Percentiles rank a stretch among this genome's conserved stretches.
These are phyloP conservation scores for Clinocottus analis DNA, from an alignment of 2,113 vertebrate genomes.

Conservation along the genomic window DNA sequence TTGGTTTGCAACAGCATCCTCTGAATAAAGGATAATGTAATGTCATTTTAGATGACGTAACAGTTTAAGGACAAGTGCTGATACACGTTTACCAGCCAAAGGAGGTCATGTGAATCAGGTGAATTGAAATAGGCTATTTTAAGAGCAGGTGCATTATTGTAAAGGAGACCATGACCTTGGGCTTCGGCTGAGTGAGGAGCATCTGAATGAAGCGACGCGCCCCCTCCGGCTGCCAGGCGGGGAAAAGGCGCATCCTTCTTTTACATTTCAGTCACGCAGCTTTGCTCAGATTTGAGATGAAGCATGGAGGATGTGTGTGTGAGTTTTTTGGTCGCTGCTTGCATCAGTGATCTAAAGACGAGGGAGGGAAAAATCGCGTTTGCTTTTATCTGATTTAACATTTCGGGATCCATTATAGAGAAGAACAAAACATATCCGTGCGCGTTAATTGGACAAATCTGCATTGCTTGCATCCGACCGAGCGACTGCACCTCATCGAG, in stretches of 20 bases:
- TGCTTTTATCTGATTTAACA: background rate
- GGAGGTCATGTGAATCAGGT: constrained; percentile 8
- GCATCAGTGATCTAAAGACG: background rate
- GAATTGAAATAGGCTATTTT: background rate
- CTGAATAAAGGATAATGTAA: background rate
- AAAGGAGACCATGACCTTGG: constrained; percentile 68
- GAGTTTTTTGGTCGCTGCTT: background rate
- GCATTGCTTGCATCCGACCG: constrained; percentile 32
- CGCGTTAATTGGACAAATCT: constrained; percentile 36
- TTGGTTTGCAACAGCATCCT: background rate
- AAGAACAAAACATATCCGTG: background rate
- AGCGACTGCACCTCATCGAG: constrained; percentile 31
- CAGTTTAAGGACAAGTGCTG: background rate
- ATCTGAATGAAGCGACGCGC: constrained; percentile 57
- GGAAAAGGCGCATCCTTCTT: constrained; percentile 67
- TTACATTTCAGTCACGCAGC: constrained; percentile 69
- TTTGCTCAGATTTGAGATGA: constrained; percentile 67
- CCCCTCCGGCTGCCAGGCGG: constrained; percentile 34
- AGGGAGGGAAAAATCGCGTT: background rate
- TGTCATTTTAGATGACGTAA: background rate
- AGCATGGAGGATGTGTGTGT: constrained; percentile 26
- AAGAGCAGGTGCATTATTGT: constrained; percentile 28
- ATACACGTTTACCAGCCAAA: background rate
- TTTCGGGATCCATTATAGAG: background rate
- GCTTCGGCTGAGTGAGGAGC: constrained; percentile 61